Evolutionary conservation across 2,113 vertebrate species (phyloP).

Genomic region (Stictonetta naevosa): DNA sequence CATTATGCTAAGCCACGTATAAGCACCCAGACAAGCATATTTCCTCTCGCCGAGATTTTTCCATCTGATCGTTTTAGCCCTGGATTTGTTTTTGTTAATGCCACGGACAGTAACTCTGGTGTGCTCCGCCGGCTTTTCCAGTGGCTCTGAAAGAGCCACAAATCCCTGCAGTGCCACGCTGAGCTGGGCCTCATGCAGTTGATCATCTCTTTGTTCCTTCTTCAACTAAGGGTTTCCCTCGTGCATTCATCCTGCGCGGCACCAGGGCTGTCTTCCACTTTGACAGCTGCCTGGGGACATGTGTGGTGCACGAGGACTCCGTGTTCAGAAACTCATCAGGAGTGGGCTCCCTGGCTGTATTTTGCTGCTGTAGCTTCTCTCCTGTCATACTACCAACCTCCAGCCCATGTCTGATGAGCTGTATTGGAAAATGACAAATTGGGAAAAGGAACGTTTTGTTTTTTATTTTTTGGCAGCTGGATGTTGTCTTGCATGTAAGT

Average conservation of each 20-base stretch:
- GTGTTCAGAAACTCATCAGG: neutral
- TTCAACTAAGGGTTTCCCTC: neutral
- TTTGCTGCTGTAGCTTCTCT: neutral
- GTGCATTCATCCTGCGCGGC: neutral
- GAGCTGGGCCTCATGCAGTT: neutral
- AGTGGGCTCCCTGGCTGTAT: neutral
- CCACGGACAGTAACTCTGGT: neutral
- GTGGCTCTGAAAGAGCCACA: neutral
- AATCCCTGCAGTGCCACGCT: neutral
- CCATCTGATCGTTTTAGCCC: neutral
- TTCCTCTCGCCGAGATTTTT: neutral
- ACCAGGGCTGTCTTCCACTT: neutral
- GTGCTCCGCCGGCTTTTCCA: neutral
- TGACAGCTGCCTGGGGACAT: neutral
- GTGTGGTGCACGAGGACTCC: neutral
- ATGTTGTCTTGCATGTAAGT: neutral
- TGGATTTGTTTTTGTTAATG: slow-evolving; percentile 16
- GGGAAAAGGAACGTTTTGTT: neutral
- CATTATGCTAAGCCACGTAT: neutral
- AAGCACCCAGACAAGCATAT: neutral
- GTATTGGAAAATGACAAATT: neutral
- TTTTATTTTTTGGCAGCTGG: neutral
- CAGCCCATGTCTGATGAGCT: neutral
- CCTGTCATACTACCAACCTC: neutral
- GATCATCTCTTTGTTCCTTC: slow-evolving; percentile 1